These are phyloP conservation scores for Egretta garzetta DNA, from an alignment of 2,113 vertebrate genomes.

Conservation along the genomic window DNA sequence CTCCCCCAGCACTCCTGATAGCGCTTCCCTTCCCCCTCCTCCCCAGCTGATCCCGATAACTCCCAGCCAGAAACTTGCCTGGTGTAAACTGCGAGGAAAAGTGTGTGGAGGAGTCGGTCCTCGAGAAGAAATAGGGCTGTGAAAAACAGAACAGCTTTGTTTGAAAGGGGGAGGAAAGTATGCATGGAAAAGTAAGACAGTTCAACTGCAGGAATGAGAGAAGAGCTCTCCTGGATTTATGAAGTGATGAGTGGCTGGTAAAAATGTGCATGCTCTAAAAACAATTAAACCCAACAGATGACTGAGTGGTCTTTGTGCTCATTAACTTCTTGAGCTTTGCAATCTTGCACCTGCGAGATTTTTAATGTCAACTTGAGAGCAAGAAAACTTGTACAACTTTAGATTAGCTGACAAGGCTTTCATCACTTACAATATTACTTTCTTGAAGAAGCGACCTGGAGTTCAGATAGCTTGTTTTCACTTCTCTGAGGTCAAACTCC, in stretches of 20 bases:
- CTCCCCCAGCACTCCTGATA: constrained; percentile 64
- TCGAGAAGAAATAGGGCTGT: constrained; percentile 66
- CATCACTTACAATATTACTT: constrained; percentile 66
- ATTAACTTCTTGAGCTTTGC: constrained; percentile 68
- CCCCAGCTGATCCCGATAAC: constrained; percentile 71
- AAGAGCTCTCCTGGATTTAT: constrained; percentile 73
- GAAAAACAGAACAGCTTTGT: constrained; percentile 80
- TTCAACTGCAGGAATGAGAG: constrained; percentile 63
- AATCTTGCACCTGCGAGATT: constrained; percentile 74
- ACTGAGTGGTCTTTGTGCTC: constrained; percentile 67
- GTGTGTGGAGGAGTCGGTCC: constrained; percentile 79
- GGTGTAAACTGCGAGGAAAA: constrained; percentile 69
- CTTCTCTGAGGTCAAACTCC: constrained; percentile 28
- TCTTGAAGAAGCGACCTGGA: constrained; percentile 26
- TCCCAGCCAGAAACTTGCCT: constrained; percentile 71
- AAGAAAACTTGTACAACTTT: constrained; percentile 60
- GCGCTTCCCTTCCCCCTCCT: constrained; percentile 62
- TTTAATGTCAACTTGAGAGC: constrained; percentile 60
- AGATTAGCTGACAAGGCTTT: constrained; percentile 69
- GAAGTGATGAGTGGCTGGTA: constrained; percentile 61
- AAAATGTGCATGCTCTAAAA: constrained; percentile 69
- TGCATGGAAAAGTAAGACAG: constrained; percentile 66
- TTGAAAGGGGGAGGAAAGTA: constrained; percentile 78
- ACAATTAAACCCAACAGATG: constrained; percentile 58
- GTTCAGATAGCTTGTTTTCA: constrained; percentile 59